phyloP scores from a whole-genome alignment of 2,113 vertebrate species.

The Gallinago media region DNA sequence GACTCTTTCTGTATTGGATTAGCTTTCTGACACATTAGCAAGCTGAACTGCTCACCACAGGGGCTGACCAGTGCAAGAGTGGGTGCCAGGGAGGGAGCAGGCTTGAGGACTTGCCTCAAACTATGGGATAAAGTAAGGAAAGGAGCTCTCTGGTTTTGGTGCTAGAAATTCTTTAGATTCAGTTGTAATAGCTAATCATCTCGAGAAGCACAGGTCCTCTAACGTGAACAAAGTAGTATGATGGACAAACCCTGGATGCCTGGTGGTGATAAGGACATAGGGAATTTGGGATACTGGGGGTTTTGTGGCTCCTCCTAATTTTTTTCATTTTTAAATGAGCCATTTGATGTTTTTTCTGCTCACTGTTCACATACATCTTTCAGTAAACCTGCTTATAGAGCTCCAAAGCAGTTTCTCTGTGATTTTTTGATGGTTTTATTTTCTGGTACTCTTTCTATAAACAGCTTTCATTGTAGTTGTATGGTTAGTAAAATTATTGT shows the following conservation, averaged over 20 bases:
- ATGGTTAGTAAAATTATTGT: neutral
- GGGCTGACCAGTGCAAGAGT: neutral
- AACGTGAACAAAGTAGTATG: neutral
- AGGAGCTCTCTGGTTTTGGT: neutral
- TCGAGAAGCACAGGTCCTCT: neutral
- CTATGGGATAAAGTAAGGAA: neutral
- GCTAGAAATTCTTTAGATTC: neutral
- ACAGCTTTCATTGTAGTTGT: neutral
- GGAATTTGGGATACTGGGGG: accelerated
- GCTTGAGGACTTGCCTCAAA: neutral
- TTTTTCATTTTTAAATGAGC: neutral
- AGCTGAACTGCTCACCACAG: neutral
- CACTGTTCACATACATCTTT: neutral
- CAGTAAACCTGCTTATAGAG: neutral
- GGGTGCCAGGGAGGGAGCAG: neutral
- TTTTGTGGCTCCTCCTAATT: neutral
- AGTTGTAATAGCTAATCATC: neutral
- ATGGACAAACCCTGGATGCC: neutral
- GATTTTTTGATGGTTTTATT: neutral
- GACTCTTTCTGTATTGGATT: neutral
- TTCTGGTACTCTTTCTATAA: neutral
- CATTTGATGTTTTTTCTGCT: neutral
- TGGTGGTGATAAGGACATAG: neutral
- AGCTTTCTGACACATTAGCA: neutral
- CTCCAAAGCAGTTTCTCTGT: neutral